Conservation (phyloP, 2,888 invertebrate species). For the Dryococelus australis region DNA sequence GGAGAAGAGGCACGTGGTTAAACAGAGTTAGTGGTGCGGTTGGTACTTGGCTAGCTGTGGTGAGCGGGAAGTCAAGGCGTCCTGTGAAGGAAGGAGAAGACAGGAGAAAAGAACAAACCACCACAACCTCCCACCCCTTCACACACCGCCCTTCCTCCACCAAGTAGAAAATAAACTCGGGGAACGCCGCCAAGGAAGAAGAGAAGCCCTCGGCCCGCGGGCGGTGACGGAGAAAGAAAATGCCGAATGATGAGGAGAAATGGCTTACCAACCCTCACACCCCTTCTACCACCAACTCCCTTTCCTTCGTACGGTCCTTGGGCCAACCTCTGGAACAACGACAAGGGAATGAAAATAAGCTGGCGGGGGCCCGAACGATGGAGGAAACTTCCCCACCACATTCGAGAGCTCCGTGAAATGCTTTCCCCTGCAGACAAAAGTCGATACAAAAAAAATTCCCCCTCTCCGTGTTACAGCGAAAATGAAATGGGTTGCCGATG, state of each 20-base stretch:
- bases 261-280: neutral
- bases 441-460: neutral
- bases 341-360: slow-evolving; percentile 8
- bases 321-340: neutral
- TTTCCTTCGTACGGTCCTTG: neutral
- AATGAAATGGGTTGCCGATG: neutral
- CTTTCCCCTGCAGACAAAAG: neutral
- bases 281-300: too few relatives aligned
- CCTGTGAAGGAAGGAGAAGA: neutral
- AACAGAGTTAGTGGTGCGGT: neutral
- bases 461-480: neutral
- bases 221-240: neutral
- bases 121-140: too few relatives aligned
- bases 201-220: neutral
- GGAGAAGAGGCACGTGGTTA: neutral
- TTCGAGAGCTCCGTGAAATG: neutral
- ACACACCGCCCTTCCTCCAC: neutral
- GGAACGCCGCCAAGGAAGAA: neutral
- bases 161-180: slow-evolving; percentile 6
- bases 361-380: neutral
- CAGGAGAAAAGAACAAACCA: neutral
- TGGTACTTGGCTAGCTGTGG: neutral
- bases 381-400: neutral
- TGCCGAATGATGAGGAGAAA: slow-evolving; percentile 7
- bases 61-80: neutral